Percentiles rank a stretch among this genome's conserved stretches.
Evolutionary conservation across 2,797 vertebrate species (phyloP).

Genomic region (Pagetopsis macropterus): DNA sequence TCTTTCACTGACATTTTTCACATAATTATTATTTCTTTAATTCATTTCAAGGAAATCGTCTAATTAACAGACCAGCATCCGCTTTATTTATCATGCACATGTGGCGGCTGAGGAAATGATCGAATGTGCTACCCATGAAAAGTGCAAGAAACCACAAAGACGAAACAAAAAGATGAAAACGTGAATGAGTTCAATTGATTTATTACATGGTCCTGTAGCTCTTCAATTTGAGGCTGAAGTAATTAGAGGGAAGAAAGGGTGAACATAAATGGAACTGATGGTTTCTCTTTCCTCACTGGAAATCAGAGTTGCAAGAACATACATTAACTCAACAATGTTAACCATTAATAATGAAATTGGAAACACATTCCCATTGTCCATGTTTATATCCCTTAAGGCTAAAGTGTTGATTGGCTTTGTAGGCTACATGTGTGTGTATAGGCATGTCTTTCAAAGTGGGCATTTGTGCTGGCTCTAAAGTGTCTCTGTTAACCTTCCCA

Average conservation of each 20-base stretch:
- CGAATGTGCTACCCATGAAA: slow-evolving; percentile 17
- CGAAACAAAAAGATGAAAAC: background rate
- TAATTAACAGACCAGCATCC: slow-evolving; percentile 25
- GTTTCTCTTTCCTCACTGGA: background rate
- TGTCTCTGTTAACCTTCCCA: slow-evolving; percentile 57
- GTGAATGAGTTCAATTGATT: slow-evolving; percentile 51
- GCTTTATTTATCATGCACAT: slow-evolving; percentile 29
- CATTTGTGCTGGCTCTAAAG: slow-evolving; percentile 49
- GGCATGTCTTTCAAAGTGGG: slow-evolving; percentile 28
- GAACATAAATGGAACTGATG: slow-evolving; percentile 22
- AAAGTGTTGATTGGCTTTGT: slow-evolving; percentile 20
- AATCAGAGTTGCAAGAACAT: slow-evolving; percentile 31
- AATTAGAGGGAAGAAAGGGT: slow-evolving; percentile 34
- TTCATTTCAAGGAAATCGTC: slow-evolving; percentile 16
- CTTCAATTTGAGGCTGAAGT: slow-evolving; percentile 39
- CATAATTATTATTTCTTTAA: slow-evolving; percentile 22
- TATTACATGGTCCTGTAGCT: slow-evolving; percentile 15
- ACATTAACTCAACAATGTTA: slow-evolving; percentile 28
- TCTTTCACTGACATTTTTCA: slow-evolving; percentile 17
- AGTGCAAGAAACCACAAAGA: slow-evolving; percentile 11
- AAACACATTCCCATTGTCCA: slow-evolving; percentile 8
- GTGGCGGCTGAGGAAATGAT: slow-evolving; percentile 26
- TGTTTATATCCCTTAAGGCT: slow-evolving; percentile 21
- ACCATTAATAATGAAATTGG: slow-evolving; percentile 17
- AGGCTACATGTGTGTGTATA: slow-evolving; percentile 1